These are phyloP conservation scores for Dasyornis broadbenti DNA, from an alignment of 2,113 vertebrate genomes.

Conservation along the genomic window DNA sequence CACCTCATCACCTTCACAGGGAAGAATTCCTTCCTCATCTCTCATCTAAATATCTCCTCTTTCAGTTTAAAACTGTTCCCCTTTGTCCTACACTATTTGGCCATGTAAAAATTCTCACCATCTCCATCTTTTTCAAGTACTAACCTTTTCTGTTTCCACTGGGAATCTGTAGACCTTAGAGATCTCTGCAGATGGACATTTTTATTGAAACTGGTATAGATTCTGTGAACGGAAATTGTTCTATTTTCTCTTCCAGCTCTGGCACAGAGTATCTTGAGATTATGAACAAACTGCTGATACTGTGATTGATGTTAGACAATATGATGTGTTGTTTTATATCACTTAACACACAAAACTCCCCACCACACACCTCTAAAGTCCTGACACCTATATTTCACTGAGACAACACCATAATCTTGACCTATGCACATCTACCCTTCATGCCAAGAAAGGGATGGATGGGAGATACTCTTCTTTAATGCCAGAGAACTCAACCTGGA, in stretches of 20 bases:
- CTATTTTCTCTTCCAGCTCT: neutral
- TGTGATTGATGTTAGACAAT: neutral
- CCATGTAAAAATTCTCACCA: neutral
- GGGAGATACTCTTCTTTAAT: neutral
- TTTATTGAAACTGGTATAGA: neutral
- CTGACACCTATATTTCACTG: neutral
- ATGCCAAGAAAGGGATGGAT: fast-evolving
- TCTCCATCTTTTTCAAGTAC: neutral
- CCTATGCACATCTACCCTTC: neutral
- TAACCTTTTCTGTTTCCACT: neutral
- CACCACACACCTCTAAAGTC: fast-evolving
- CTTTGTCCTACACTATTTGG: neutral
- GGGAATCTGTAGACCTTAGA: neutral
- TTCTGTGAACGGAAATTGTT: neutral
- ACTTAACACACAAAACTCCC: neutral
- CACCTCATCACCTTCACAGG: fast-evolving
- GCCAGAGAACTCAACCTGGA: neutral
- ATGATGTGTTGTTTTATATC: neutral
- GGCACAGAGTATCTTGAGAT: neutral
- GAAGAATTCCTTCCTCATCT: neutral
- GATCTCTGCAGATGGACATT: neutral
- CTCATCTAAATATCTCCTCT: neutral
- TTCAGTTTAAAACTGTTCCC: neutral
- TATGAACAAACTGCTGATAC: neutral
- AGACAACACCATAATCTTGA: neutral